Evolutionary conservation across 2,797 vertebrate genomes (phyloP).

Genomic region (Pelobates cultripes): DNA sequence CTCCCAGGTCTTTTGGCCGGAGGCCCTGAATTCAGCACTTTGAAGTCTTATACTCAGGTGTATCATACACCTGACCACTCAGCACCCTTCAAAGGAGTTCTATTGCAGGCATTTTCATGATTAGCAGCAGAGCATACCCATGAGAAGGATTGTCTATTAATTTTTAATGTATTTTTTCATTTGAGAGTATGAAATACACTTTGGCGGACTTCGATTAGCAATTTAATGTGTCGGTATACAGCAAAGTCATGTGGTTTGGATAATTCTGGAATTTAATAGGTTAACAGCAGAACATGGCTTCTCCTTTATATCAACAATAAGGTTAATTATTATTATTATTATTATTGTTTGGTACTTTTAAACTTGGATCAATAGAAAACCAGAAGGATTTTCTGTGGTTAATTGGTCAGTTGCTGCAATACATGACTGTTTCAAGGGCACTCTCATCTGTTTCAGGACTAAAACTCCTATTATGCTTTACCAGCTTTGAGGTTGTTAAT

Average conservation of each 20-base stretch:
- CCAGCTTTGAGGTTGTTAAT: too few species aligned
- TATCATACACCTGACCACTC: neutral
- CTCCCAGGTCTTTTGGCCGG: conserved; percentile 13
- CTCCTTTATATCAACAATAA: too few species aligned
- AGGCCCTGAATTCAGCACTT: conserved; percentile 9
- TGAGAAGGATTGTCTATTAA: conserved; percentile 21
- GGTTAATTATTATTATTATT: too few species aligned
- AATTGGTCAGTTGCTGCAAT: too few species aligned
- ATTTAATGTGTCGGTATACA: neutral
- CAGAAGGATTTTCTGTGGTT: too few species aligned
- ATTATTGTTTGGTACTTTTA: too few species aligned
- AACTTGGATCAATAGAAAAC: too few species aligned
- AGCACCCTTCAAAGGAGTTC: conserved; percentile 25
- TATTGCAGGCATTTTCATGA: conserved; percentile 12
- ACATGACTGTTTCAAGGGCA: too few species aligned
- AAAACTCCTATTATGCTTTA: too few species aligned
- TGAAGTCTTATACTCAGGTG: conserved; percentile 38
- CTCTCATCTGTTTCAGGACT: too few species aligned
- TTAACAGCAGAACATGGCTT: neutral
- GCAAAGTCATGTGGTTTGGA: too few species aligned
- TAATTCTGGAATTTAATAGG: neutral
- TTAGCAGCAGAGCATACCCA: conserved; percentile 18
- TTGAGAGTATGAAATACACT: neutral
- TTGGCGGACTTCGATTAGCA: too few species aligned
- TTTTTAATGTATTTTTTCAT: conserved; percentile 24